phyloP scores from a whole-genome alignment of 1,140 invertebrate genomes.

The Anoplophora glabripennis region DNA sequence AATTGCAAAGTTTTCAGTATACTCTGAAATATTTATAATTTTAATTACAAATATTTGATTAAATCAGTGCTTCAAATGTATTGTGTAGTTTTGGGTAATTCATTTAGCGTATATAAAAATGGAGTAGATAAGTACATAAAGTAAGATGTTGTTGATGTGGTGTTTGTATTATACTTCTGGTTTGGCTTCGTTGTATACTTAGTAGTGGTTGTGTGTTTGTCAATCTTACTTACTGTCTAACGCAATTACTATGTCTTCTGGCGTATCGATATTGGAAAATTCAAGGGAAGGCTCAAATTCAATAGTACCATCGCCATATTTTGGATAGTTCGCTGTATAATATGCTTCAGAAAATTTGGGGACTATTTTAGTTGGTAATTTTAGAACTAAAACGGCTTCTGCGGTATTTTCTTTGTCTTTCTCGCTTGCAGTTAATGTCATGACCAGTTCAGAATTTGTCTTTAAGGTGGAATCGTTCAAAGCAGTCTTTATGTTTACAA shows the following conservation, averaged over 20 bases:
- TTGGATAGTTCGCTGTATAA: background rate
- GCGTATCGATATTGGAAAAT: background rate
- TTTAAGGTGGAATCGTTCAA: constrained; percentile 1
- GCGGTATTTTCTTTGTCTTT: background rate
- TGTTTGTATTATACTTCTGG: too few relatives aligned
- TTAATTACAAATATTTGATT: too few relatives aligned
- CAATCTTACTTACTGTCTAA: constrained; percentile 5
- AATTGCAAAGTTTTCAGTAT: too few relatives aligned
- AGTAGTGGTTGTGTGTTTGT: too few relatives aligned
- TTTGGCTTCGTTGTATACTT: too few relatives aligned
- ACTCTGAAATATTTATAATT: too few relatives aligned
- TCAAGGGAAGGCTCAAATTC: background rate
- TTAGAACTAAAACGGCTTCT: constrained; percentile 14
- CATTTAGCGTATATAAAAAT: too few relatives aligned
- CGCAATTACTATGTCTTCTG: background rate
- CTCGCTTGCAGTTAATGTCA: constrained; percentile 4
- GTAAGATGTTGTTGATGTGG: too few relatives aligned
- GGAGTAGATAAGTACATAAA: too few relatives aligned
- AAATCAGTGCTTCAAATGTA: too few relatives aligned
- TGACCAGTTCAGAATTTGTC: background rate
- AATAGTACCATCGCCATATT: background rate
- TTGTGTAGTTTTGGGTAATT: too few relatives aligned
- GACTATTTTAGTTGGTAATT: constrained; percentile 14
- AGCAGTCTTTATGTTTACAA: background rate
- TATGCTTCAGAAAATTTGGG: constrained; percentile 5